Conservation (phyloP, 2,888 invertebrate genomes). For the Tanypteryx hageni region DNA sequence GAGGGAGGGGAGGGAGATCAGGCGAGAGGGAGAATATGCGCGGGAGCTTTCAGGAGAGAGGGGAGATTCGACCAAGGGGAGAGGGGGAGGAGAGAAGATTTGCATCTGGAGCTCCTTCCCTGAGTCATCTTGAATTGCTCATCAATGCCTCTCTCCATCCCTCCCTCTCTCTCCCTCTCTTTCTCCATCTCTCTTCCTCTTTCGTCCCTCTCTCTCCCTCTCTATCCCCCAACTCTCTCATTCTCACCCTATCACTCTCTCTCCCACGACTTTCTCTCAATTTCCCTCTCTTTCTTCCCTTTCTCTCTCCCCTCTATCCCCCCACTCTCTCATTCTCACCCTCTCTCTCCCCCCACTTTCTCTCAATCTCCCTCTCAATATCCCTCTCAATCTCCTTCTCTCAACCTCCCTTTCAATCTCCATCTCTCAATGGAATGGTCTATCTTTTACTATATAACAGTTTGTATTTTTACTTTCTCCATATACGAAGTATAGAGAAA, state of each 20-base stretch:
- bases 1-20: neutral
- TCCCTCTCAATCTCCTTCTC: neutral
- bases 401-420: neutral
- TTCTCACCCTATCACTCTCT: too few species aligned
- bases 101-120: slow-evolving; percentile 53
- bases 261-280: too few species aligned
- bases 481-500: too few species aligned
- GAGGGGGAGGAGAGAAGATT: neutral
- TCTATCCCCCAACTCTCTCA: too few species aligned
- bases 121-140: slow-evolving; percentile 57
- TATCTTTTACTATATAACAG: too few species aligned
- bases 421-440: too few species aligned
- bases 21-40: neutral
- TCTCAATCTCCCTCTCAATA: neutral
- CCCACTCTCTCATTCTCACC: too few species aligned
- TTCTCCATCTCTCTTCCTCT: too few species aligned
- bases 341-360: neutral
- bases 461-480: too few species aligned
- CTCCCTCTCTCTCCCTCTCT: too few species aligned
- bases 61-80: neutral
- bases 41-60: neutral
- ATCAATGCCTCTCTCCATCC: slow-evolving; percentile 18
- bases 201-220: too few species aligned
- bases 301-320: neutral
- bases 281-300: neutral